Evolutionary conservation across 2,888 invertebrate genomes (phyloP).

Genomic region (Thera obeliscata): DNA sequence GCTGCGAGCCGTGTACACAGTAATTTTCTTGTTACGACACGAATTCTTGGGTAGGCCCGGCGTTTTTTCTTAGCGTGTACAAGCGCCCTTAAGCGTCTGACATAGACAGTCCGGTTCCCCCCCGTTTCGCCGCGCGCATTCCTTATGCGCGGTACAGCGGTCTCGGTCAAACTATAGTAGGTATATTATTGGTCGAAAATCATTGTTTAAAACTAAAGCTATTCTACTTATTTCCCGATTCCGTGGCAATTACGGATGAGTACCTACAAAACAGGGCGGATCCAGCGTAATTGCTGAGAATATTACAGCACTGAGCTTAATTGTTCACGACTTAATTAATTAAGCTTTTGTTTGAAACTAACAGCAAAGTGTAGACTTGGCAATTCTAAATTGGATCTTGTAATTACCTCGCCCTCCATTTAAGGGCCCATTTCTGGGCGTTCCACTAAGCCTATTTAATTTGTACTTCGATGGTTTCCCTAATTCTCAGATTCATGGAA

Average conservation of each 20-base stretch:
- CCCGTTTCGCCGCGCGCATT: too few relatives aligned
- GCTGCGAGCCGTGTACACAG: too few relatives aligned
- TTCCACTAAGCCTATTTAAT: slow-evolving; percentile 3
- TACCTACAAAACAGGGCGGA: slow-evolving; percentile 82
- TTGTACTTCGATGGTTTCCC: slow-evolving; percentile 9
- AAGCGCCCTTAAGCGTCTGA: too few relatives aligned
- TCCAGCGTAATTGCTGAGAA: slow-evolving; percentile 83
- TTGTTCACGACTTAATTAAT: slow-evolving; percentile 85
- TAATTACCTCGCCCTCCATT: slow-evolving; percentile 83
- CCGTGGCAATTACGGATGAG: slow-evolving; percentile 51
- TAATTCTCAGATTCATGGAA: not conserved
- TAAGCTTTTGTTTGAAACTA: slow-evolving; percentile 85
- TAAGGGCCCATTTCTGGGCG: slow-evolving; percentile 43
- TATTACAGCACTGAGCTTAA: slow-evolving; percentile 84
- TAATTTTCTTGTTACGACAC: too few relatives aligned
- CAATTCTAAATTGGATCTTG: slow-evolving; percentile 85
- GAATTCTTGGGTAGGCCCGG: too few relatives aligned
- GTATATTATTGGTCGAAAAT: not conserved
- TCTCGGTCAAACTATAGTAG: not conserved
- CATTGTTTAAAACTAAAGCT: slow-evolving; percentile 14
- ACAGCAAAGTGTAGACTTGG: slow-evolving; percentile 85
- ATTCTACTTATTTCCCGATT: slow-evolving; percentile 21
- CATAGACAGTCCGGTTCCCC: too few relatives aligned
- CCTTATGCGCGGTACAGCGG: not conserved
- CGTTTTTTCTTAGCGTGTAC: too few relatives aligned